Base-by-base conservation (phyloP, 2,888 invertebrate species). In the Rhorus exstirpatorius region DNA sequence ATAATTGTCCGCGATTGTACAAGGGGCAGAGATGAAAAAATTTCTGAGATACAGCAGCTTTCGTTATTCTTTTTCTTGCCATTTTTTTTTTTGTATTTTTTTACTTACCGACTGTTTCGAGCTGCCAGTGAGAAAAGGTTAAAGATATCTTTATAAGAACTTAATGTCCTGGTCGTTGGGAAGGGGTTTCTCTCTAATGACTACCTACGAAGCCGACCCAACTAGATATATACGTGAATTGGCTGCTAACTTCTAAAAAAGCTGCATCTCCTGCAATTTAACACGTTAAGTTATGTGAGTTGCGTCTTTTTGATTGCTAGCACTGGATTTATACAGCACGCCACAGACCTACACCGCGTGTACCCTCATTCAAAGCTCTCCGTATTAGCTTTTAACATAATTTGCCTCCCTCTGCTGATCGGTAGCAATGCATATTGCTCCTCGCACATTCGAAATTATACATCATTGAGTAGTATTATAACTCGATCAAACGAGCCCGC, bases 101-200 rank as follows among this genome's bases (percentile, higher is more conserved):
- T 38, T 14, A 14, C 19, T 58, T 35, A 49, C 60, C 38, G 31
- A 71, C 61, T 46, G 78, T 70, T 58, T 78, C 51, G 53, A 65
- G 58, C 78, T 70, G 83, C 82, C 76, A 83, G 86, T 81, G 86
- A 84, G 86, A 84, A 86, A 86, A 85, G 87, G 87, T 86, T 87
- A 85, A 87, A 87, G 88, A 90, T 88, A 91, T 90, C 89, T 88
- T 87, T 87, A 88, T 88, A 90, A 90, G 89, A 87, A 88, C 88
- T 91, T 89, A 90, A 90, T 89, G 86, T 85, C 86, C 86, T 87
- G 88, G 88, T 88, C 88, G 89, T 88, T 83, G 86, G 84, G 83
- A n/a, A 85, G 87, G 87, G 49, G 44, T 51, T 77, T 53, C 71
- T 75, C 83, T 86, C 85, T 90, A 90, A 91, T 89, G 85, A 89